A percentile compares a stretch with the other conserved stretches of the same genome.
These are phyloP conservation scores for Leuctra nigra DNA, from an alignment of 2,888 invertebrate species.

Conservation along the genomic window DNA sequence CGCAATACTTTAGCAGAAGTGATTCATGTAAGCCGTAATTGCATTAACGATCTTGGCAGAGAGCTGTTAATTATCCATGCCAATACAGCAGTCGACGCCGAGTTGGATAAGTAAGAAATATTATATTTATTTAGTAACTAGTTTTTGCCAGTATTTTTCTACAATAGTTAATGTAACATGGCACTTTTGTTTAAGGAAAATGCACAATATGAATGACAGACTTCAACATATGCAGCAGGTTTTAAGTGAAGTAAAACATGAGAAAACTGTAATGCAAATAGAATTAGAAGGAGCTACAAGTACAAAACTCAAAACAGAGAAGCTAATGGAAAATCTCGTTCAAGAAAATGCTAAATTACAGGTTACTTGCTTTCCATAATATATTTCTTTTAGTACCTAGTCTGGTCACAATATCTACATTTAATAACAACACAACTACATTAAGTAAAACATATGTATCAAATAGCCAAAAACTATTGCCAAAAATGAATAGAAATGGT, in stretches of 20 bases:
- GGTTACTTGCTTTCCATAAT: too few relatives aligned
- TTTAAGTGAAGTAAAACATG: too few relatives aligned
- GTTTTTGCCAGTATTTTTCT: background rate
- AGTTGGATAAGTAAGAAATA: background rate
- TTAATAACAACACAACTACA: too few relatives aligned
- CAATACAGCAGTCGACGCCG: background rate
- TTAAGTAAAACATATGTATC: too few relatives aligned
- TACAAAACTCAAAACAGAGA: background rate
- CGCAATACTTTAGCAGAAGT: background rate
- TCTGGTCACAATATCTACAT: too few relatives aligned
- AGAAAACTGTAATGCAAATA: background rate
- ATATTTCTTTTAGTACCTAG: too few relatives aligned
- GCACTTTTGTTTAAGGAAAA: too few relatives aligned
- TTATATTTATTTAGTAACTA: background rate
- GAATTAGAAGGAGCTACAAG: background rate
- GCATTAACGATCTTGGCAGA: constrained; percentile 3
- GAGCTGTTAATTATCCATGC: constrained; percentile 4
- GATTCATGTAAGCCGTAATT: constrained; percentile 3
- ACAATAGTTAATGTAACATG: background rate
- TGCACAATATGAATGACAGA: too few relatives aligned
- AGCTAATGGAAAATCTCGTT: background rate
- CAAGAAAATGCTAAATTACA: constrained; percentile 3
- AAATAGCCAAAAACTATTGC: too few relatives aligned
- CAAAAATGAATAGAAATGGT: background rate
- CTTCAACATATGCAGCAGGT: too few relatives aligned